Evolutionary conservation across 2,113 vertebrate species (phyloP).

Genomic region (Amazona vittata): DNA sequence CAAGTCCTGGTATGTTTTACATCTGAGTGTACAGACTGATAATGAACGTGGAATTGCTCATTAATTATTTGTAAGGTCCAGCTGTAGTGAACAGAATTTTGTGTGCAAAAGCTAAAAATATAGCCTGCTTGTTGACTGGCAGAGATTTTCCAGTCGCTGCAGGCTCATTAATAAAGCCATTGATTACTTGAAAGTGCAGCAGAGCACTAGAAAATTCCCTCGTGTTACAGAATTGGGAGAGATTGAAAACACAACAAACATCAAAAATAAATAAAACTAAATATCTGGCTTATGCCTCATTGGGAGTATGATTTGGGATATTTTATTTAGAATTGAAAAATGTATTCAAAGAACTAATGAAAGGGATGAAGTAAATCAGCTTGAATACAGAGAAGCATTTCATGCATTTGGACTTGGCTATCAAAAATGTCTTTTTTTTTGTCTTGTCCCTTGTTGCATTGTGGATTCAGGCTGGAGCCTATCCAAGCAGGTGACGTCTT

Average conservation of each 20-base stretch:
- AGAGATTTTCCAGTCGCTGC: not conserved
- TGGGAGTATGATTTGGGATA: not conserved
- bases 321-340: not conserved
- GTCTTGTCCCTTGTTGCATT: rapidly evolving
- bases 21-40: not conserved
- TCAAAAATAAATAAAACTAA: not conserved
- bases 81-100: not conserved
- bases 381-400: not conserved
- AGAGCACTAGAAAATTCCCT: not conserved
- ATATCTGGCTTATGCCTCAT: not conserved
- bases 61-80: not conserved
- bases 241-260: not conserved
- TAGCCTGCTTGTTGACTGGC: not conserved
- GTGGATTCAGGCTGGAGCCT: not conserved
- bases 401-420: not conserved
- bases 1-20: not conserved
- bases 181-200: not conserved
- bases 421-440: not conserved
- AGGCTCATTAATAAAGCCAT: not conserved
- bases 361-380: not conserved
- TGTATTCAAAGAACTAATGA: not conserved
- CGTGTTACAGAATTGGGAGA: not conserved
- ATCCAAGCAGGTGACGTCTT: not conserved
- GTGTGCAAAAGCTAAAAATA: not conserved
- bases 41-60: not conserved